These are phyloP conservation scores for Zelostemma sp. DNA, from an alignment of 1,140 invertebrate genomes.

Conservation along the genomic window DNA sequence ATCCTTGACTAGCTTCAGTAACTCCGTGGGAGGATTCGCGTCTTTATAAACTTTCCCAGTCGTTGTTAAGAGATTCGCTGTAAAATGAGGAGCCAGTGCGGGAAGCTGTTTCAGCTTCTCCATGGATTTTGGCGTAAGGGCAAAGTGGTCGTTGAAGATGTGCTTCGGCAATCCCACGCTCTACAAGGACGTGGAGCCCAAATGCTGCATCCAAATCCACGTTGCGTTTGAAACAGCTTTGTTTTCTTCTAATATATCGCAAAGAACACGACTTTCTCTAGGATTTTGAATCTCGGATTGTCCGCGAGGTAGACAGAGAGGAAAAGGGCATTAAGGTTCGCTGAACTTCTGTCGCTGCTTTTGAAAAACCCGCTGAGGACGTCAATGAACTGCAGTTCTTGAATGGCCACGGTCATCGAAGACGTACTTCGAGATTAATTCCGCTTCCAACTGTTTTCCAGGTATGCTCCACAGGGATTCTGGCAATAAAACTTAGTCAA, in stretches of 20 bases:
- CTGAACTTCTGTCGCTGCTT: too few species aligned
- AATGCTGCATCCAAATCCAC: slow-evolving; percentile 87
- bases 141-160: slow-evolving; percentile 84
- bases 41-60: slow-evolving; percentile 80
- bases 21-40: slow-evolving; percentile 59
- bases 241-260: slow-evolving; percentile 80
- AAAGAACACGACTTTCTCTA: too few species aligned
- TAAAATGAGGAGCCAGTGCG: slow-evolving; percentile 80
- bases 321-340: slow-evolving; percentile 85
- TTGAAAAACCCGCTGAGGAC: too few species aligned
- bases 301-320: slow-evolving; percentile 81
- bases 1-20: slow-evolving; percentile 60
- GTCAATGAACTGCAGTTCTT: too few species aligned
- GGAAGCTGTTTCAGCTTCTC: slow-evolving; percentile 77
- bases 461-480: too few species aligned
- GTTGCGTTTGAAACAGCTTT: slow-evolving; percentile 80
- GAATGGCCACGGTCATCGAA: too few species aligned
- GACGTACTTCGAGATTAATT: too few species aligned
- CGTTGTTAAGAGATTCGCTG: slow-evolving; percentile 84
- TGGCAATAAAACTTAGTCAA: too few species aligned
- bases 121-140: slow-evolving; percentile 76
- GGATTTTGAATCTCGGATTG: slow-evolving; percentile 74
- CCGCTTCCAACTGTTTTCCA: too few species aligned
- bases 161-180: slow-evolving; percentile 80
- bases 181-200: slow-evolving; percentile 76